phyloP scores from a whole-genome alignment of 1,140 invertebrate species.

The Drosophila nigrodunni region DNA sequence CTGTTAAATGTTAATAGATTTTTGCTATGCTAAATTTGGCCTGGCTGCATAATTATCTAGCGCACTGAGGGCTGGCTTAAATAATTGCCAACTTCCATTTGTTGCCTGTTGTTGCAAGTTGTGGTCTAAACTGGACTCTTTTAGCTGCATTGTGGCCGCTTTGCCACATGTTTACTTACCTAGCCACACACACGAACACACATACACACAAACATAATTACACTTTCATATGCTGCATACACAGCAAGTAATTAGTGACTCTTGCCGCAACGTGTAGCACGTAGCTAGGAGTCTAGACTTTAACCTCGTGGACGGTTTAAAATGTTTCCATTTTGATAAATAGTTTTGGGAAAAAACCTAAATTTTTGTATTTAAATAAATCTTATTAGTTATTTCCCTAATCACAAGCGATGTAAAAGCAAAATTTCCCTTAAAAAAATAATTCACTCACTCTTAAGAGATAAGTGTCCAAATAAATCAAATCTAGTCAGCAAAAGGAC shows the following conservation, averaged over 20 bases:
- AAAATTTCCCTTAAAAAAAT: no score
- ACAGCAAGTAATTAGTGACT: constrained; percentile 43
- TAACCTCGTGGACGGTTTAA: not conserved
- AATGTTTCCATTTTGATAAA: not conserved
- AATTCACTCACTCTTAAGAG: no score
- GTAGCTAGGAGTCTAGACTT: constrained; percentile 26
- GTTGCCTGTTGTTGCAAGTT: constrained; percentile 2
- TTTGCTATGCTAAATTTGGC: constrained; percentile 6
- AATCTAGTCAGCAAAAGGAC: no score
- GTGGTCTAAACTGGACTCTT: constrained; percentile 43
- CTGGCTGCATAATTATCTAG: constrained; percentile 39
- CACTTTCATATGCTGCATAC: constrained; percentile 46
- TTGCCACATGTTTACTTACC: constrained; percentile 49
- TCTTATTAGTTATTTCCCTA: no score
- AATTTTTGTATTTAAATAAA: no score
- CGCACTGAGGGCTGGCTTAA: constrained; percentile 34
- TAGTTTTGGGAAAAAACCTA: not conserved
- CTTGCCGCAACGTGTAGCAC: constrained; percentile 13
- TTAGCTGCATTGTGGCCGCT: constrained; percentile 37
- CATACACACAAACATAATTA: constrained; percentile 41
- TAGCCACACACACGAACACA: constrained; percentile 15
- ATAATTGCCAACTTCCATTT: constrained; percentile 29
- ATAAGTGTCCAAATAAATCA: no score
- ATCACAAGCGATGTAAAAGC: no score
- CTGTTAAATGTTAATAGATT: constrained; percentile 12